Conservation (phyloP, 2,113 vertebrate species). For the Ammodytes marinus region DNA sequence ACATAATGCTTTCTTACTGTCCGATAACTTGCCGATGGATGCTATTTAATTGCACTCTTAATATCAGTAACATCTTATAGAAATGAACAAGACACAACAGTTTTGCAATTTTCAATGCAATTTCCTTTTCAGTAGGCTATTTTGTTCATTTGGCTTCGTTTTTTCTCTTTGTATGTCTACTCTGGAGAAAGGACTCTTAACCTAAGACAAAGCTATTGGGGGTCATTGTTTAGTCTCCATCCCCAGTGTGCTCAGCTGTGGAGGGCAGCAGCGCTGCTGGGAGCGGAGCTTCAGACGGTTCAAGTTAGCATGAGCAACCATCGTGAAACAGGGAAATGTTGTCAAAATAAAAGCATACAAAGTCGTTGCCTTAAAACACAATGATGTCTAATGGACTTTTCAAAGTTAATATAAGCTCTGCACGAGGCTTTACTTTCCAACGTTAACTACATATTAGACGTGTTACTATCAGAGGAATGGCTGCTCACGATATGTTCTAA, state of each 20-base stretch:
- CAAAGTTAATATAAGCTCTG: not conserved
- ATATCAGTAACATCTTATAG: constrained; percentile 1
- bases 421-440: no score
- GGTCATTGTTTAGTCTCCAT: constrained; percentile 48
- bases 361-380: not conserved
- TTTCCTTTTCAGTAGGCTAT: not conserved
- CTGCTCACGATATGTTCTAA: no score
- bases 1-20: constrained; percentile 17
- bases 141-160: not conserved
- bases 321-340: not conserved
- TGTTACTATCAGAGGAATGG: not conserved
- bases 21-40: constrained; percentile 16
- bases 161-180: not conserved
- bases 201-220: constrained; percentile 21
- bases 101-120: not conserved
- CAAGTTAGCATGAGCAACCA: not conserved
- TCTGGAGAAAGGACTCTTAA: not conserved
- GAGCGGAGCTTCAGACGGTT: not conserved
- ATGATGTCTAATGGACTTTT: fast-evolving
- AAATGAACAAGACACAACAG: constrained; percentile 22
- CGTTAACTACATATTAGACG: not conserved
- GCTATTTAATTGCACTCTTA: not conserved
- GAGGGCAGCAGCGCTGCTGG: constrained; percentile 20
- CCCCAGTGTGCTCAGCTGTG: constrained; percentile 42
- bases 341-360: constrained; percentile 37